Evolutionary conservation across 1,140 invertebrate species (phyloP).

Genomic region (Papilio polytes): DNA sequence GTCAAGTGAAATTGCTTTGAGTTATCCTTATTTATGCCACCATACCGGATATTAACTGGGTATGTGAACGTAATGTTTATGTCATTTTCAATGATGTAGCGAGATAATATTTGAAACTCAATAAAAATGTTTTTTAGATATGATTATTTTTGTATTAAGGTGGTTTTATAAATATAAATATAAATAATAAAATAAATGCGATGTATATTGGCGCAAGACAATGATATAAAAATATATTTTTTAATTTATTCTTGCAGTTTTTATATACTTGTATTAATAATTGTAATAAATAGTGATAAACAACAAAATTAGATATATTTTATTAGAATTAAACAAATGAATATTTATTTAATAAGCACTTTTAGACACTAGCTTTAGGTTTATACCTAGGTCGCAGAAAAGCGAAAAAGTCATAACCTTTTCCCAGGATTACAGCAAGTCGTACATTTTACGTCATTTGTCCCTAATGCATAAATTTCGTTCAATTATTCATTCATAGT

Average conservation of each 20-base stretch:
- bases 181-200: too few species aligned
- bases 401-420: background rate
- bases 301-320: too few species aligned
- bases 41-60: constrained; percentile 19
- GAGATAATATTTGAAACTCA: background rate
- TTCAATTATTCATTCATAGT: background rate
- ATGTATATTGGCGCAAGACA: too few species aligned
- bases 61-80: background rate
- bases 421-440: background rate
- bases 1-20: background rate
- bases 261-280: too few species aligned
- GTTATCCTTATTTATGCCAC: background rate
- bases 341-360: too few species aligned
- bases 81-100: background rate
- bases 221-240: too few species aligned
- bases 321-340: too few species aligned
- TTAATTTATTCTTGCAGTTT: too few species aligned
- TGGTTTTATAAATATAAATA: too few species aligned
- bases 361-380: too few species aligned
- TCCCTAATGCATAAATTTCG: background rate
- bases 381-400: background rate
- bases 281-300: too few species aligned
- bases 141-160: too few species aligned
- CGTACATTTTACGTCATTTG: background rate
- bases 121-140: background rate